phyloP scores from a whole-genome alignment of 2,113 vertebrate species.

The Camelus bactrianus region DNA sequence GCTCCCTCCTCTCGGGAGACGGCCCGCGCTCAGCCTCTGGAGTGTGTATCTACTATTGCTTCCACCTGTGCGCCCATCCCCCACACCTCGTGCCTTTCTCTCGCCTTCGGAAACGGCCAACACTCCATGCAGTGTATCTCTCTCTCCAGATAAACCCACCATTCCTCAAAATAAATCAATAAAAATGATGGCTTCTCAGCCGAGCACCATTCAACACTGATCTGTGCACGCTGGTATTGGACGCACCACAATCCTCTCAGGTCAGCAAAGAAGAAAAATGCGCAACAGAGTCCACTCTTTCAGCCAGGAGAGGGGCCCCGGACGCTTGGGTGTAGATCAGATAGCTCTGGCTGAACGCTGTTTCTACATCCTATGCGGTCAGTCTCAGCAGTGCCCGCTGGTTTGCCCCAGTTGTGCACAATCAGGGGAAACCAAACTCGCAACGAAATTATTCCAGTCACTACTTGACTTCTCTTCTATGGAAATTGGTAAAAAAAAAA shows the following conservation, averaged over 20 bases:
- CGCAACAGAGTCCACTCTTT: not conserved
- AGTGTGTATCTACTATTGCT: too few species aligned
- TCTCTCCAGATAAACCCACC: too few species aligned
- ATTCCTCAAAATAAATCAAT: too few species aligned
- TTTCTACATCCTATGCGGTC: not conserved
- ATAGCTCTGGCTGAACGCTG: not conserved
- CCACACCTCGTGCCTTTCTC: too few species aligned
- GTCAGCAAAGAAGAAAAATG: not conserved
- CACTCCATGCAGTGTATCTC: too few species aligned
- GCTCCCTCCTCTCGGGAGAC: too few species aligned
- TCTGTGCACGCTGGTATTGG: not conserved
- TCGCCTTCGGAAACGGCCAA: too few species aligned
- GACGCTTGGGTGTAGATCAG: not conserved
- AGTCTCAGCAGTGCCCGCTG: not conserved
- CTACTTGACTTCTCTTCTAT: not conserved
- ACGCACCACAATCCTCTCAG: not conserved
- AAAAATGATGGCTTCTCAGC: too few species aligned
- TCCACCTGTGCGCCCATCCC: too few species aligned
- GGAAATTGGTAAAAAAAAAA: slow-evolving; percentile 6
- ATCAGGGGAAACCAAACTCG: not conserved
- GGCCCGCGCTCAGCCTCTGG: too few species aligned
- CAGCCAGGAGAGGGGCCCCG: not conserved
- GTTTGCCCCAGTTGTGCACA: not conserved
- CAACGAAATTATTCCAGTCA: not conserved
- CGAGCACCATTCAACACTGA: not conserved